Evolutionary conservation across 2,888 invertebrate species (phyloP).

Genomic region (Agrypnus murinus): DNA sequence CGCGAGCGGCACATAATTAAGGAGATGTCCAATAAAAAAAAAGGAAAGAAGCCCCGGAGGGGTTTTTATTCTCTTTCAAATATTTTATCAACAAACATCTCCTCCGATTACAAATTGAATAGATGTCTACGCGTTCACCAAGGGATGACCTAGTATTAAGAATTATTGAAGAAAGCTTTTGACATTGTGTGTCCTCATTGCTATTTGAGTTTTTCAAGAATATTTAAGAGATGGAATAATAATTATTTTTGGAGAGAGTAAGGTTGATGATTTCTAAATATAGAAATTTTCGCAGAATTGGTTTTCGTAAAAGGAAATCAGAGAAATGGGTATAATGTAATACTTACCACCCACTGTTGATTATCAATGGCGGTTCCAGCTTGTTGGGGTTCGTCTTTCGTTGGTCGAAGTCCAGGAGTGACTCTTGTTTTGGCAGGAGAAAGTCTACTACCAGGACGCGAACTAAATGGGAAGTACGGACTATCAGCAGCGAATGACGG

Average conservation of each 20-base stretch:
- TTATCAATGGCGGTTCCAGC: constrained; percentile 66
- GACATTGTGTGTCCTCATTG: too few relatives aligned
- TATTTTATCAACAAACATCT: constrained; percentile 30
- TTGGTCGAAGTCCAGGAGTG: constrained; percentile 63
- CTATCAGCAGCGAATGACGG: constrained; percentile 77
- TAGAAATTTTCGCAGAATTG: too few relatives aligned
- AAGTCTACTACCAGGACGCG: constrained; percentile 71
- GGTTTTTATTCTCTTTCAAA: neutral
- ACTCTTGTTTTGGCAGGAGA: constrained; percentile 75
- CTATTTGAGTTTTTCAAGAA: too few relatives aligned
- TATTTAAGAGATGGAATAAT: too few relatives aligned
- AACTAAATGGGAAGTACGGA: constrained; percentile 80
- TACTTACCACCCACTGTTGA: constrained; percentile 70
- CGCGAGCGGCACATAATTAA: constrained; percentile 50
- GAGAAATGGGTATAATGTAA: too few relatives aligned
- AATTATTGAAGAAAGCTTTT: neutral
- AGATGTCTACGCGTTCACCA: constrained; percentile 8
- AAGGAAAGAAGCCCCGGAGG: constrained; percentile 13
- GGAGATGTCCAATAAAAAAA: constrained; percentile 42
- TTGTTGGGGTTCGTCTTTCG: constrained; percentile 65
- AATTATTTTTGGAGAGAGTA: too few relatives aligned
- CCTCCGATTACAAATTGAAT: constrained; percentile 34
- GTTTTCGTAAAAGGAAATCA: too few relatives aligned
- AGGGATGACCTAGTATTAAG: constrained; percentile 22
- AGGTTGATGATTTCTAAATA: too few relatives aligned